A percentile compares a stretch with the other conserved stretches of the same genome.
Evolutionary conservation across 2,888 invertebrate genomes (phyloP).

Genomic region (Lycocerus yunnanus): DNA sequence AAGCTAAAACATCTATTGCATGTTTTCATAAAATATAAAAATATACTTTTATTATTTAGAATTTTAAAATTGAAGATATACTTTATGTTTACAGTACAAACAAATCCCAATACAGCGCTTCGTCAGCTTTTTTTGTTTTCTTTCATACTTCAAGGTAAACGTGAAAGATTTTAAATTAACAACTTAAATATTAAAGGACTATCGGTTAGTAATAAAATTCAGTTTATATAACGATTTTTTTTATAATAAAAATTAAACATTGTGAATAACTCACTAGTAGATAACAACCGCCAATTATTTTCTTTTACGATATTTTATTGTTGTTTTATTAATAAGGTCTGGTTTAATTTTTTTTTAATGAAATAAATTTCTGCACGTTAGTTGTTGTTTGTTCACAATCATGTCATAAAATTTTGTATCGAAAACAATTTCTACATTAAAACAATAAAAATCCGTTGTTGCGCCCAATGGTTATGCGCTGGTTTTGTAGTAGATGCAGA

Average conservation of each 20-base stretch:
- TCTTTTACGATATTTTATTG: neutral
- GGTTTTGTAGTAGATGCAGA: neutral
- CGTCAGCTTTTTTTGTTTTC: neutral
- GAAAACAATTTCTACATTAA: neutral
- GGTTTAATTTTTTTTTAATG: neutral
- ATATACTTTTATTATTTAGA: constrained; percentile 1
- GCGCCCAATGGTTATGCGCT: neutral
- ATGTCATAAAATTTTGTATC: neutral
- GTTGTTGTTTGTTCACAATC: neutral
- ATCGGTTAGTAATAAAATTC: neutral
- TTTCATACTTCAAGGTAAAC: neutral
- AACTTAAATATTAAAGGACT: neutral
- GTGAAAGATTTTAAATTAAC: neutral
- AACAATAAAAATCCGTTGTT: neutral
- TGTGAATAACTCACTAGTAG: too few species aligned
- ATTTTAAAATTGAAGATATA: constrained; percentile 3
- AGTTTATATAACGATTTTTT: neutral
- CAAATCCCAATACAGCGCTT: constrained; percentile 1
- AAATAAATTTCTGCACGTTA: neutral
- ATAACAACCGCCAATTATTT: neutral
- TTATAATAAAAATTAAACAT: neutral
- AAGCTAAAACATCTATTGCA: neutral
- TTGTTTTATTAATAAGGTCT: neutral
- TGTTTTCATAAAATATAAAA: neutral
- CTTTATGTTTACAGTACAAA: neutral